A percentile compares a stretch with the other conserved stretches of the same genome.
phyloP scores from a whole-genome alignment of 2,113 vertebrate species.

The Falco punctatus region DNA sequence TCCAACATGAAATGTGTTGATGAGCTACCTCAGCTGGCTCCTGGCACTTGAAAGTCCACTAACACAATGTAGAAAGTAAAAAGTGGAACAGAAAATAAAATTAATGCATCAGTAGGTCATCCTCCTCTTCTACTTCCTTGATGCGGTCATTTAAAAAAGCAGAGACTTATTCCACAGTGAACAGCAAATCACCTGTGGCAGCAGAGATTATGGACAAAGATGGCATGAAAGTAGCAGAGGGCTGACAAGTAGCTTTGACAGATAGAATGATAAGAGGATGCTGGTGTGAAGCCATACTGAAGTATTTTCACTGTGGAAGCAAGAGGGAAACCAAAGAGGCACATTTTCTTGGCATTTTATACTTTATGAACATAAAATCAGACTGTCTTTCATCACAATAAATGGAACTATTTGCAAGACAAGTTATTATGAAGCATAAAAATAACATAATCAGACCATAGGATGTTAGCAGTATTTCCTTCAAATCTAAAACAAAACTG shows the following conservation, averaged over 20 bases:
- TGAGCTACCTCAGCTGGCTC: not conserved
- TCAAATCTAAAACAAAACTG: not conserved
- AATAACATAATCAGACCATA: not conserved
- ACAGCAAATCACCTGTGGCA: not conserved
- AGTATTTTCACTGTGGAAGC: not conserved
- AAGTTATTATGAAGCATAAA: not conserved
- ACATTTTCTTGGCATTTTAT: not conserved
- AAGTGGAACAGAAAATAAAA: not conserved
- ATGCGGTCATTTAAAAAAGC: not conserved
- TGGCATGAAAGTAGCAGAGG: not conserved
- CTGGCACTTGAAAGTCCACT: not conserved
- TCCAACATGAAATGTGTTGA: not conserved
- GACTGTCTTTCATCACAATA: not conserved
- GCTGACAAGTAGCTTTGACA: not conserved
- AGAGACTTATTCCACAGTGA: not conserved
- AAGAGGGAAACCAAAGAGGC: not conserved
- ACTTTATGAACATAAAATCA: not conserved
- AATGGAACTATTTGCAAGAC: not conserved
- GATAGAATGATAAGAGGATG: not conserved
- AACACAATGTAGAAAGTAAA: not conserved
- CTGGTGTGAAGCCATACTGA: not conserved
- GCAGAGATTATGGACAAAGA: not conserved
- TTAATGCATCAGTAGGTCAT: not conserved
- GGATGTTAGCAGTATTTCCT: not conserved
- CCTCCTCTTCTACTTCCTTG: not conserved